phyloP scores from a whole-genome alignment of 2,888 invertebrate species.

The Tridacna gigas region DNA sequence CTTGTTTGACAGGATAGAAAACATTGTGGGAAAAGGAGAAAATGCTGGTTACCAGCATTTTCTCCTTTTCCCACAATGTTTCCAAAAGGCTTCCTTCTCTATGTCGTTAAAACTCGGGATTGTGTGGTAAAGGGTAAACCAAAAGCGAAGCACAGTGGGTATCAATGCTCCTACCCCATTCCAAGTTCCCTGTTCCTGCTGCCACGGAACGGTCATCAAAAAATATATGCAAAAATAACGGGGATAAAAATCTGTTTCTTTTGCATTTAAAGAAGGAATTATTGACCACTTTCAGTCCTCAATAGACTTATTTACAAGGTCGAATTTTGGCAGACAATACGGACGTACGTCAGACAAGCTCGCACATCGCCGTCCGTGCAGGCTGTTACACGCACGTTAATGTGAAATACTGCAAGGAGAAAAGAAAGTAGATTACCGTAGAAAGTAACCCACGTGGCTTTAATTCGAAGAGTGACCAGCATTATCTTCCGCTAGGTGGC shows the following conservation, averaged over 20 bases:
- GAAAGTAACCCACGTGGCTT: slow-evolving; percentile 3
- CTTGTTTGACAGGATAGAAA: no score
- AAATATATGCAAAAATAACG: neutral
- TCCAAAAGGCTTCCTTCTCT: no score
- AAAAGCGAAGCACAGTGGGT: no score
- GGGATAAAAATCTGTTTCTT: neutral
- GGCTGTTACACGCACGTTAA: slow-evolving; percentile 12
- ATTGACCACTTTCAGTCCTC: neutral
- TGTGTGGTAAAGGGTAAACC: no score
- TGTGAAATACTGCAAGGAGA: neutral
- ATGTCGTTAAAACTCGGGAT: no score
- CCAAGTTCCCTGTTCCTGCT: neutral
- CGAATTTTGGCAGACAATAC: slow-evolving; percentile 13
- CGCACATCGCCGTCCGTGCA: neutral
- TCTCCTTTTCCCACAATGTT: no score
- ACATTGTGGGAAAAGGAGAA: no score
- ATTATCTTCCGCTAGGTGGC: no score
- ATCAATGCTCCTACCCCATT: no score
- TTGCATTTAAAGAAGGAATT: slow-evolving; percentile 20
- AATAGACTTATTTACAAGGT: slow-evolving; percentile 19
- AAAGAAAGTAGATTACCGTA: neutral
- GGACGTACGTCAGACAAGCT: neutral
- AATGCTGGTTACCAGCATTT: no score
- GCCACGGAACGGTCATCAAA: neutral
- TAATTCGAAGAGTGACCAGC: slow-evolving; percentile 1